Evolutionary conservation across 2,113 vertebrate species (phyloP), one percentile per base, ranked within the genome.

Genomic region (Neoarius graeffei): DNA sequence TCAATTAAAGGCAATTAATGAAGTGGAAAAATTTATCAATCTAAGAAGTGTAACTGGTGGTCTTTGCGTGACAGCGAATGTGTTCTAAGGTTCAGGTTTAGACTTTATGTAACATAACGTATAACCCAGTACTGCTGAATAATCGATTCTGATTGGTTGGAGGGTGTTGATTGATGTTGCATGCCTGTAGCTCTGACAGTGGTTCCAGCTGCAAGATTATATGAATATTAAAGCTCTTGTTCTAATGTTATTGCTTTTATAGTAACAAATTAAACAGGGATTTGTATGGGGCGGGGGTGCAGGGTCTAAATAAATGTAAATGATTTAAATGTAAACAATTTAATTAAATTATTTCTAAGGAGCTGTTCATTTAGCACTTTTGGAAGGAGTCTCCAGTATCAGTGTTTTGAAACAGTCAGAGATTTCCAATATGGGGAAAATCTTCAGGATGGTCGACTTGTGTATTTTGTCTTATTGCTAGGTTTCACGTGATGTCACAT

Each of bases 1-100:
- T 91, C 92, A 94, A 93, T 94, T 94, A 94, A 92, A 92, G 56
- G 27, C 69, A 92, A 92, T 89, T 93, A 74, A 74, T 48, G 0
- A 48, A 74, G 42, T 48, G 88, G 87, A 92, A 92, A 89, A 90
- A 88, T 91, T 8, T 48, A 93, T 94, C 89, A 79, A 15, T 79
- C 59, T 66, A 2, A 35, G 17, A 54, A 35, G 59, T 9, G 5
- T 23, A 85, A 27, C n/a, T 25, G 1, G 27, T 62, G 69, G 71
- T 14, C 30, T 85, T 23, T 25, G 9, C 25, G 52, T 74, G 19
- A 71, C 14, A 71, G 30, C 9, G 6, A 19, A 73, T 42, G 17
- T 69, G 9, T 6, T 14, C n/a, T 27, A 15, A 42, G 42, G 35
- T 76, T 30, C 30, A 42, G 3, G 69, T 42, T 73, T 42, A 42